A percentile compares a stretch with the other conserved stretches of the same genome.
Evolutionary conservation across 2,113 vertebrate genomes (phyloP).

Genomic region (Pangasianodon hypophthalmus): DNA sequence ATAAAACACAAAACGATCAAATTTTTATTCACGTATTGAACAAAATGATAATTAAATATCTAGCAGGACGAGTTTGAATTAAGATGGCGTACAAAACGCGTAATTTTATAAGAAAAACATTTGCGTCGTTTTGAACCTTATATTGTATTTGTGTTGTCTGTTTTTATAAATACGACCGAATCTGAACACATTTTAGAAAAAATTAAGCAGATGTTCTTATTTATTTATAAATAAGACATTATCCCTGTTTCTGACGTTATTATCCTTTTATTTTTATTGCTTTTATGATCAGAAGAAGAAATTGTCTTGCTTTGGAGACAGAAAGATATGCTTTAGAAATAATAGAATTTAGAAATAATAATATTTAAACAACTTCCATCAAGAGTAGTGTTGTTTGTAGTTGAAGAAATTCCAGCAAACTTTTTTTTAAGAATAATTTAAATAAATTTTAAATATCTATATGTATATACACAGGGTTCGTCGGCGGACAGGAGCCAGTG

Average conservation of each 20-base stretch:
- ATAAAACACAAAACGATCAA: neutral
- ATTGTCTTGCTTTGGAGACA: neutral
- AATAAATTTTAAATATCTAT: no score
- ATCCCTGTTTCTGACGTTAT: neutral
- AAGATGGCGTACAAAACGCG: no score
- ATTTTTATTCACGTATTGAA: neutral
- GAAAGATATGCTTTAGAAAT: no score
- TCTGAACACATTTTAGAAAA: neutral
- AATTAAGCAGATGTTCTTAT: neutral
- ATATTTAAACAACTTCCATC: neutral
- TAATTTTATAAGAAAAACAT: no score
- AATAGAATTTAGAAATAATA: no score
- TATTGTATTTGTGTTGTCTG: no score
- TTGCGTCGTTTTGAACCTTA: no score
- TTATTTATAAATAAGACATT: no score
- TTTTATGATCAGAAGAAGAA: neutral
- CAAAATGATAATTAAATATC: neutral
- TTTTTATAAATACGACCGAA: neutral
- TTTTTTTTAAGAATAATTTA: neutral
- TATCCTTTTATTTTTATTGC: neutral
- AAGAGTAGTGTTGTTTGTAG: neutral
- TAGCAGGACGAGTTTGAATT: no score
- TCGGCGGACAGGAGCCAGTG: slow-evolving; percentile 95
- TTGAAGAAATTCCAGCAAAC: neutral
- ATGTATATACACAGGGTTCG: slow-evolving; percentile 79